These are phyloP conservation scores for Tholera decimalis DNA, from an alignment of 2,888 invertebrate genomes.

Conservation along the genomic window DNA sequence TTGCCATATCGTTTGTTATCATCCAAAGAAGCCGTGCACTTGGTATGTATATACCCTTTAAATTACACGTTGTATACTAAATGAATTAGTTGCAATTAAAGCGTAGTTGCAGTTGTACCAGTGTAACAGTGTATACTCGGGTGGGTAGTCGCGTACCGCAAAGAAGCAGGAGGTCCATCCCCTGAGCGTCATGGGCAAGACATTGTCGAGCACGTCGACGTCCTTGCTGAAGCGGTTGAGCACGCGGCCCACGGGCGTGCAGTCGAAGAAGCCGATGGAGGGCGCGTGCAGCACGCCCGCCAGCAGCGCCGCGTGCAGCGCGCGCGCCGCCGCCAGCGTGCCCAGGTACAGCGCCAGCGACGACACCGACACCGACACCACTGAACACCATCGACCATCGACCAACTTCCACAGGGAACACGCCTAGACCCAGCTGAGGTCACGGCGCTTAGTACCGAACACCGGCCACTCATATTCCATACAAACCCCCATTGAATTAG, in stretches of 20 bases:
- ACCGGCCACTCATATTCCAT: not conserved
- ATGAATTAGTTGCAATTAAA: too few species aligned
- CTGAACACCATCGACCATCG: slow-evolving; percentile 87
- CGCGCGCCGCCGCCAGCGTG: slow-evolving; percentile 92
- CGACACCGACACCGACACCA: slow-evolving; percentile 92
- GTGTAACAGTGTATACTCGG: slow-evolving; percentile 32
- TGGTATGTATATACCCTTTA: too few species aligned
- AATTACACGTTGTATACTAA: too few species aligned
- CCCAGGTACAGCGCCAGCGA: slow-evolving; percentile 93
- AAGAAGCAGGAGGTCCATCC: slow-evolving; percentile 94
- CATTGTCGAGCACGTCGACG: slow-evolving; percentile 94
- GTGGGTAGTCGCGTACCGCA: slow-evolving; percentile 86
- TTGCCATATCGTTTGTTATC: too few species aligned
- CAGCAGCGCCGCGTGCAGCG: slow-evolving; percentile 93
- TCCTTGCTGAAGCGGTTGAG: slow-evolving; percentile 95
- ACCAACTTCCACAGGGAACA: too few species aligned
- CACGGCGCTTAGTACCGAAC: too few species aligned
- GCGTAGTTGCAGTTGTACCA: too few species aligned
- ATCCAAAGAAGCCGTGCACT: not conserved
- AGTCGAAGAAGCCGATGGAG: slow-evolving; percentile 94
- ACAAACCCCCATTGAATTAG: not conserved
- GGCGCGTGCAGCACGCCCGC: slow-evolving; percentile 93
- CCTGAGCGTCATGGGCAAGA: slow-evolving; percentile 93
- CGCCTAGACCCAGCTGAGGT: too few species aligned
- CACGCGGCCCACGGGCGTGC: slow-evolving; percentile 95